Evolutionary conservation across 2,113 vertebrate species (phyloP), one percentile per base, ranked within the genome.

Genomic region (Fulica atra): DNA sequence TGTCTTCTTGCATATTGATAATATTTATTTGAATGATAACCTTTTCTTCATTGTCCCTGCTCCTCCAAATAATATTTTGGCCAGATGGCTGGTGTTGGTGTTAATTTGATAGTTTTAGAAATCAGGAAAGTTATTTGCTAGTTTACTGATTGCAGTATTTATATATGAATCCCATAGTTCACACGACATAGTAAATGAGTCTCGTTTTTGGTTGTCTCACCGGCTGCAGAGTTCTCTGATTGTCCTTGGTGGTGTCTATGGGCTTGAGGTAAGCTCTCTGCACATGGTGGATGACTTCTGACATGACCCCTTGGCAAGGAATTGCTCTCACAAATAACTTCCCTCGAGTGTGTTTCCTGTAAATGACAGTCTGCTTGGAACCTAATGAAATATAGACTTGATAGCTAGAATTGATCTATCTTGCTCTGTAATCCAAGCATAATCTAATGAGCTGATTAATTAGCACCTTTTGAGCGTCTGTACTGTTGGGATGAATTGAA

Each of bases 291-390:
- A 50, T 40, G 8, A 23, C 42, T 76, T 72, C 81, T 46, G 18
- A 61, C 0, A 0, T 70, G 51, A 79, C 16, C 35, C 19, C 40
- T 4, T 0, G 1, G 51, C 48, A 85, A 11, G 56, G 29, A 76
- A 23, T 4, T 68, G 59, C 33, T 91, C 7, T 11, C 68, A 9
- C 20, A 36, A 46, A 19, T 23, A 79, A 25, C 57, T 85, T 91
- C 36, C 57, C 26, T 82, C 0, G 2, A 38, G 25, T 85, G n/a
- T n/a, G 6, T 87, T 84, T 84, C 33, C 14, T 25, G 77, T 81
- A 13, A 7, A 18, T 38, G 57, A 16, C 48, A 13, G 18, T 40
- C 68, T 77, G 8, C 70, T 79, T 59, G 59, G 70, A 51, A 85
- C 38, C 28, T 53, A 51, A 38, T 60, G 57, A 66, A 87, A 74